These are phyloP conservation scores for Isaurus tuberculatus DNA, from an alignment of 92 coral and sea anemone species.

Conservation along the genomic window DNA sequence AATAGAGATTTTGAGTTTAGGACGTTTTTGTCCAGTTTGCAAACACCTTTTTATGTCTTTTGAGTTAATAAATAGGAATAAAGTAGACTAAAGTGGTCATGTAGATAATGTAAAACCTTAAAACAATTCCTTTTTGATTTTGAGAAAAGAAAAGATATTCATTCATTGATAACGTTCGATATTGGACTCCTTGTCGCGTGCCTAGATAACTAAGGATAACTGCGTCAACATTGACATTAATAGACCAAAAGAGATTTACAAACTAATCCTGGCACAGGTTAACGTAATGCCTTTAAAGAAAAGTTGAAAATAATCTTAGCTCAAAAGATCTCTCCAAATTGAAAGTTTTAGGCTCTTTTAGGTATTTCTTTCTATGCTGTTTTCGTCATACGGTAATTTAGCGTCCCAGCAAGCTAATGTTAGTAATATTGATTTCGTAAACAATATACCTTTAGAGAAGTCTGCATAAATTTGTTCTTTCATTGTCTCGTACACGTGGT, in stretches of 20 bases:
- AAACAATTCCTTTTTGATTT: not conserved
- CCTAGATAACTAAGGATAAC: not conserved
- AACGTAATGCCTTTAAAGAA: no score
- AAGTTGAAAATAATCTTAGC: no score
- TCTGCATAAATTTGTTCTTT: conserved; percentile 14
- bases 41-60: no score
- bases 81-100: not conserved
- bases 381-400: not conserved
- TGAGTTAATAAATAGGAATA: not conserved
- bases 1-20: no score
- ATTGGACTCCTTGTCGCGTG: not conserved
- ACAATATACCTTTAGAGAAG: conserved; percentile 3
- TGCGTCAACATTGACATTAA: not conserved
- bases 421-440: not conserved
- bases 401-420: not conserved
- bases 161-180: not conserved
- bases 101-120: not conserved
- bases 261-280: no score
- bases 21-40: no score
- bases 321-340: no score
- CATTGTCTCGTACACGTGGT: conserved; percentile 36
- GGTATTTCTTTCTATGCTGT: no score
- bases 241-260: not conserved
- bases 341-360: no score
- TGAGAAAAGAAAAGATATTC: not conserved